These are phyloP conservation scores for Chirona hameri DNA, from an alignment of 2,888 invertebrate species.

Conservation along the genomic window DNA sequence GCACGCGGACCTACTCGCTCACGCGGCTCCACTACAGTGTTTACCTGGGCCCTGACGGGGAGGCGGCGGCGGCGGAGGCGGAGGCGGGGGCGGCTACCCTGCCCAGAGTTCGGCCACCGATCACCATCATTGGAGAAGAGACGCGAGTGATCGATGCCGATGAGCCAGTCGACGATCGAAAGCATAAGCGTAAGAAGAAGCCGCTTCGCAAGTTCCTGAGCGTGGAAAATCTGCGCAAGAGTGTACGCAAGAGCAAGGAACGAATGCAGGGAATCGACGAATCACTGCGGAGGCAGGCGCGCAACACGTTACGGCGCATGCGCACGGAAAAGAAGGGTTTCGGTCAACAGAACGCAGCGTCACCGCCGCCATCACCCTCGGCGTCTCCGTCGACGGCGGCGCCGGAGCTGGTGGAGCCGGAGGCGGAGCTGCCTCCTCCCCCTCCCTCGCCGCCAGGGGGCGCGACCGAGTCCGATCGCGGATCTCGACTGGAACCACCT, in stretches of 20 bases:
- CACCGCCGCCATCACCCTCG: background rate
- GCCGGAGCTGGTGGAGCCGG: background rate
- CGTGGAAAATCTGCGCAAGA: background rate
- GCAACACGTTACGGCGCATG: background rate
- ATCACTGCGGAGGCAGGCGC: background rate
- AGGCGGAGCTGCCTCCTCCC: background rate
- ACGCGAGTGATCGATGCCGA: background rate
- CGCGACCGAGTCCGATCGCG: background rate
- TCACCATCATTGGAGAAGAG: background rate
- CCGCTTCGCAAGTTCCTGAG: background rate
- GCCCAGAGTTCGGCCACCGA: background rate
- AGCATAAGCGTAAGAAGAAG: background rate
- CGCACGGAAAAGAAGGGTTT: background rate
- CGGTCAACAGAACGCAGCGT: no score
- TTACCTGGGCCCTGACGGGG: background rate
- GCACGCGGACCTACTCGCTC: background rate
- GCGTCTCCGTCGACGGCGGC: background rate
- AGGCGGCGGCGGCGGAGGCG: background rate
- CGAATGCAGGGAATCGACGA: background rate
- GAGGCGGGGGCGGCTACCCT: background rate
- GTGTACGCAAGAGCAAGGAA: background rate
- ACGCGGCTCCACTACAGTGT: conserved; percentile 6
- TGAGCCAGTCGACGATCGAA: background rate
- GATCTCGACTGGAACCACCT: background rate
- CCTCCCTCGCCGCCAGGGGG: no score